These are phyloP conservation scores for Drosophila orosa DNA, from an alignment of 1,140 invertebrate genomes.

Conservation along the genomic window DNA sequence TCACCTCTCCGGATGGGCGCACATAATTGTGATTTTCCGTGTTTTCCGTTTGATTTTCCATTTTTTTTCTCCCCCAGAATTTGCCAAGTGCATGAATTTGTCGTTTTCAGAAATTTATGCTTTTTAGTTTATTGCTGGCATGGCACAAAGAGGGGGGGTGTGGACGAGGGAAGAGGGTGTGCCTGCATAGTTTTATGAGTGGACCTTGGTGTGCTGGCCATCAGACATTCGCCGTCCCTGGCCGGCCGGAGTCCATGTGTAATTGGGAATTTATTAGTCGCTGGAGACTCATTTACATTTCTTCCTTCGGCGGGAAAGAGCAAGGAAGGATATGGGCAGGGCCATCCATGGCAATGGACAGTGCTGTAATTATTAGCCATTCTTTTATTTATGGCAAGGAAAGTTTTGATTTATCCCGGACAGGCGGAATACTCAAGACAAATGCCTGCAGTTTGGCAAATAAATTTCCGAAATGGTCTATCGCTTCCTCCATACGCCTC, in stretches of 20 bases:
- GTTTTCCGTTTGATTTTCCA: constrained; percentile 75
- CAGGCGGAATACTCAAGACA: constrained; percentile 22
- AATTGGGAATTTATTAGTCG: constrained; percentile 81
- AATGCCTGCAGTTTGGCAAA: constrained; percentile 27
- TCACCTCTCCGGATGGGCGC: constrained; percentile 29
- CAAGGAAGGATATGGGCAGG: not conserved
- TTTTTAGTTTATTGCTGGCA: constrained; percentile 74
- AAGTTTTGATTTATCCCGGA: constrained; percentile 69
- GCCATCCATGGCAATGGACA: constrained; percentile 11
- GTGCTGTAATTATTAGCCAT: constrained; percentile 72
- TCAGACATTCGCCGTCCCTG: constrained; percentile 16
- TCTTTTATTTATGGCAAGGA: constrained; percentile 74
- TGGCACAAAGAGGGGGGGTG: not conserved
- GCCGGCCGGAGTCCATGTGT: constrained; percentile 62
- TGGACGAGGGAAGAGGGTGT: constrained; percentile 13
- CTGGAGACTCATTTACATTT: constrained; percentile 80
- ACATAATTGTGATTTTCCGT: constrained; percentile 72
- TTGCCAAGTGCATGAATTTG: constrained; percentile 61
- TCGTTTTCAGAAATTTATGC: constrained; percentile 76
- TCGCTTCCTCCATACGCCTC: constrained; percentile 1
- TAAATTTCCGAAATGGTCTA: constrained; percentile 41
- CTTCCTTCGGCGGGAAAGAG: constrained; percentile 26
- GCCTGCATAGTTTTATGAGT: constrained; percentile 59
- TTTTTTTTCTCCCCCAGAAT: constrained; percentile 15
- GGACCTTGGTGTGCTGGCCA: constrained; percentile 46